Conservation (phyloP, 2,888 invertebrate genomes). For the Agrotis clavis region DNA sequence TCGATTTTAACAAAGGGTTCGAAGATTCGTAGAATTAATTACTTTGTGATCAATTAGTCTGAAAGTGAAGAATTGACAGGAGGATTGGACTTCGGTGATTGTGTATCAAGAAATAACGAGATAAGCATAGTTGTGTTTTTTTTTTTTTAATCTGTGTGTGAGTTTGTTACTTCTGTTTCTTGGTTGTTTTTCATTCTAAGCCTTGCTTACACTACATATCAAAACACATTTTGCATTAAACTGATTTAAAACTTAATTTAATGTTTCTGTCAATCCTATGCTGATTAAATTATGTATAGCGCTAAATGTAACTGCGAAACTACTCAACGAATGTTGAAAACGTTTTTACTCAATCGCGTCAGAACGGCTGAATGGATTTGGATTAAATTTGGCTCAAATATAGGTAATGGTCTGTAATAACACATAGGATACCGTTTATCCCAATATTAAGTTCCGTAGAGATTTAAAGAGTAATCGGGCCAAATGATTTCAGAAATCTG, state of each 20-base stretch:
- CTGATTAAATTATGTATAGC: not conserved
- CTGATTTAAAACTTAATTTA: not conserved
- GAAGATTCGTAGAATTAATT: conserved; percentile 51
- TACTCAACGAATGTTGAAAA: no score
- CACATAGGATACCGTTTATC: no score
- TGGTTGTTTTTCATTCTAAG: not conserved
- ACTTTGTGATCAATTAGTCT: conserved; percentile 64
- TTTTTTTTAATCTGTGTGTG: not conserved
- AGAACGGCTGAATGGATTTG: no score
- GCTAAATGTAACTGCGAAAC: no score
- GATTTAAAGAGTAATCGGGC: no score
- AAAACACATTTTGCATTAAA: not conserved
- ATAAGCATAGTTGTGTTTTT: conserved; percentile 1
- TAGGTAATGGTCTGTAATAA: no score
- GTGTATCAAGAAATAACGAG: conserved; percentile 39
- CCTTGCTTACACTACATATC: not conserved
- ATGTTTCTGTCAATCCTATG: not conserved
- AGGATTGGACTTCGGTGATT: conserved; percentile 43
- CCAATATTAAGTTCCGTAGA: no score
- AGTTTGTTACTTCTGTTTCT: not conserved
- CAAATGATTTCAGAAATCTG: no score
- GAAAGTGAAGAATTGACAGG: conserved; percentile 55
- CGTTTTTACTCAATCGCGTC: no score
- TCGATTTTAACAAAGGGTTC: conserved; percentile 54
- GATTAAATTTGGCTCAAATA: no score